These are phyloP conservation scores for Willisornis vidua DNA, from an alignment of 2,113 vertebrate species.

Conservation along the genomic window DNA sequence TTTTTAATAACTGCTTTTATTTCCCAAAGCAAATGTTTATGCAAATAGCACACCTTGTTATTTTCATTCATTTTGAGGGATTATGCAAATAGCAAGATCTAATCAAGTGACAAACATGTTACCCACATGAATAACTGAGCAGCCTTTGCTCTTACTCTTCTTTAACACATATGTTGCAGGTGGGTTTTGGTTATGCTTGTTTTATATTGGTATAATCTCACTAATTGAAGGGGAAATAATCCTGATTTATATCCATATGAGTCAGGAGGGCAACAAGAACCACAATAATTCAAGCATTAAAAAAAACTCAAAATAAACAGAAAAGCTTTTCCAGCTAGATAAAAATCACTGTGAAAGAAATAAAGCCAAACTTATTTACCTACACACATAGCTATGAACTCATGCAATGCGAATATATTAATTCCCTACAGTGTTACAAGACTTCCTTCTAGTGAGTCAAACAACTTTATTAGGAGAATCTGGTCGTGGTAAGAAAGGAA, in stretches of 20 bases:
- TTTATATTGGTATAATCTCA: background rate
- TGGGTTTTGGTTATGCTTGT: background rate
- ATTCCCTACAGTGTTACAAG: background rate
- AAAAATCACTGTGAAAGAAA: constrained; percentile 23
- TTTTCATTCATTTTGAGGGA: background rate
- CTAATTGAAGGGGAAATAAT: constrained; percentile 22
- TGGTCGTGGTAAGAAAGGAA: background rate
- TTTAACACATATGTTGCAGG: background rate
- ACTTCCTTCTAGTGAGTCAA: background rate
- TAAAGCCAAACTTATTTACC: constrained; percentile 13
- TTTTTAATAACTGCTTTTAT: constrained; percentile 22
- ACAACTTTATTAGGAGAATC: background rate
- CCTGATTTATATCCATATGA: background rate
- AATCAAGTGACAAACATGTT: background rate
- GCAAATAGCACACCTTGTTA: background rate
- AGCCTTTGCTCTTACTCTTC: background rate
- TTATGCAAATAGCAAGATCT: constrained; percentile 48
- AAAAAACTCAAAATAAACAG: background rate
- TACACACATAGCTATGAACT: background rate
- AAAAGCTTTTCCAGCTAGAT: constrained; percentile 28
- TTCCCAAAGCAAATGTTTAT: background rate
- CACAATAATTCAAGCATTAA: background rate
- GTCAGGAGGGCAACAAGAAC: constrained; percentile 8
- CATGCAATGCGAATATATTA: background rate
- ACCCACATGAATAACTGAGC: background rate